Percentiles rank a stretch among this genome's conserved stretches.
Evolutionary conservation across 2,888 invertebrate genomes (phyloP).

Genomic region (Nomada flava): DNA sequence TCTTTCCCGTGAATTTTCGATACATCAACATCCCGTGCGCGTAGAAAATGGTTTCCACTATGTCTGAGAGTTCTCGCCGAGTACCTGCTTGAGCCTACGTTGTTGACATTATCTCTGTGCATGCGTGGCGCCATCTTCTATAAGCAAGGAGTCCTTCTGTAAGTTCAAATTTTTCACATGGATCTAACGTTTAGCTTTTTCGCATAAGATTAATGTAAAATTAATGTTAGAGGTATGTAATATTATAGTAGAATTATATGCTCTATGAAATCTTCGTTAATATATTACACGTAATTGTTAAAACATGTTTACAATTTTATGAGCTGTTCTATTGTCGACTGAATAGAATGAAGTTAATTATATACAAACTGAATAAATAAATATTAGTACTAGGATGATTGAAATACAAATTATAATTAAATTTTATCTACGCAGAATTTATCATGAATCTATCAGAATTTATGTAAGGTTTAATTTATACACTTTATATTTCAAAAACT

Average conservation of each 20-base stretch:
- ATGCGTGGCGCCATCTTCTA: slow-evolving; percentile 58
- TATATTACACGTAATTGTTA: too few relatives aligned
- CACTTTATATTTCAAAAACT: too few relatives aligned
- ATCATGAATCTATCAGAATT: too few relatives aligned
- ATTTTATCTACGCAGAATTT: too few relatives aligned
- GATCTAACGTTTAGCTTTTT: too few relatives aligned
- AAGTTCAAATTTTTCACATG: not conserved
- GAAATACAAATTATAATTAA: too few relatives aligned
- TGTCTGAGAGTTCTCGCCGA: slow-evolving; percentile 32
- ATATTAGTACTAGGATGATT: too few relatives aligned
- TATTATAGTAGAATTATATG: not conserved
- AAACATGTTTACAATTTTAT: too few relatives aligned
- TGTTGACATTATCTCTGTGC: slow-evolving; percentile 12
- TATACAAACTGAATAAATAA: not conserved
- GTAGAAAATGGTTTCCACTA: slow-evolving; percentile 6
- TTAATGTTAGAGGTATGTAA: not conserved
- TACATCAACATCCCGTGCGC: not conserved
- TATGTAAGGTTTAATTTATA: not conserved
- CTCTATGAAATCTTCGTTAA: too few relatives aligned
- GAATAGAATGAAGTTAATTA: not conserved
- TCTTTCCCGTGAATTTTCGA: slow-evolving; percentile 50
- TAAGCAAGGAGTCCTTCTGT: slow-evolving; percentile 12
- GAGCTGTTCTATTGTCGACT: too few relatives aligned
- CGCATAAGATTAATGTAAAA: not conserved
- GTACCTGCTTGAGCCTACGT: slow-evolving; percentile 29